phyloP scores from a whole-genome alignment of 2,797 vertebrate species.

The Lacerta agilis region DNA sequence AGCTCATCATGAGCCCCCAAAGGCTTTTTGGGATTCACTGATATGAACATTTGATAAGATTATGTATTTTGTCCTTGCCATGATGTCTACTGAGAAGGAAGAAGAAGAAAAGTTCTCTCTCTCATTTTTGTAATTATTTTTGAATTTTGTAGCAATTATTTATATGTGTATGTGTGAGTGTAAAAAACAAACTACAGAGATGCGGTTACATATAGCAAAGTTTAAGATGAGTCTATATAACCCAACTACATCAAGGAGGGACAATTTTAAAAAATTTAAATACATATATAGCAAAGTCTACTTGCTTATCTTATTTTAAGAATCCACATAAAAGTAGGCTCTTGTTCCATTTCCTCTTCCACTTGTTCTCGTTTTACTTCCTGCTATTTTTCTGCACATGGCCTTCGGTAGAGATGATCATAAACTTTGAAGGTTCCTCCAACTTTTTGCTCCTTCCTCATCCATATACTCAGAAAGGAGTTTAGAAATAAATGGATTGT shows the following conservation, averaged over 20 bases:
- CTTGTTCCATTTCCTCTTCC: too few relatives aligned
- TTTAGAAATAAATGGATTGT: neutral
- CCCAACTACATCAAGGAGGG: too few relatives aligned
- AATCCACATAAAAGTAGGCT: neutral
- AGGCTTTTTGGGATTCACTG: neutral
- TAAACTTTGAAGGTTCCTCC: neutral
- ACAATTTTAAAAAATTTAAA: too few relatives aligned
- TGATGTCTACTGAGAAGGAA: neutral
- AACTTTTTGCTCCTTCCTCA: neutral
- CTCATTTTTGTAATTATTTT: neutral
- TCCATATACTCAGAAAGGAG: neutral
- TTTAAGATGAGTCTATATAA: too few relatives aligned
- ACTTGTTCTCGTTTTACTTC: too few relatives aligned
- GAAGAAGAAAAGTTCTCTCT: neutral
- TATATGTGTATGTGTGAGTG: too few relatives aligned
- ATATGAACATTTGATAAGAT: neutral
- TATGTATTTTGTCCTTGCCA: neutral
- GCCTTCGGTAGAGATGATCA: neutral
- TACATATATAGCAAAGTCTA: neutral
- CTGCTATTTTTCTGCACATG: neutral
- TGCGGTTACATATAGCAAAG: too few relatives aligned
- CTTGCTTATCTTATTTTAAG: neutral
- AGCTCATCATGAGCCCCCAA: neutral
- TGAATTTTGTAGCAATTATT: neutral
- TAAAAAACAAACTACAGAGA: too few relatives aligned